Evolutionary conservation across 1,140 invertebrate genomes (phyloP).

Genomic region (Monochamus saltuarius): DNA sequence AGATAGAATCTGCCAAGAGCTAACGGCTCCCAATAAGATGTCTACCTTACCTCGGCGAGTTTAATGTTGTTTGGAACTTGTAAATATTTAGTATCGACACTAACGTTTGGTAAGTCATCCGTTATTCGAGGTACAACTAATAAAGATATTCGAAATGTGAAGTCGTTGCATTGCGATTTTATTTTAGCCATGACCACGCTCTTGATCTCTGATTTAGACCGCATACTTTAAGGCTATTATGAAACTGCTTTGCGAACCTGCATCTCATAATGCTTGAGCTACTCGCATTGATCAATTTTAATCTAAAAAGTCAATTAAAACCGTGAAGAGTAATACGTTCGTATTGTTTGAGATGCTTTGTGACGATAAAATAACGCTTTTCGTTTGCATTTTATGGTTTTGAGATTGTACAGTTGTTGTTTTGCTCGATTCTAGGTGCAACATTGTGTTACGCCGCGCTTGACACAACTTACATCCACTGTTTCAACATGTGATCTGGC

Average conservation of each 20-base stretch:
- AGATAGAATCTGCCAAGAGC: conserved; percentile 1
- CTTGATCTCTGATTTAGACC: background rate
- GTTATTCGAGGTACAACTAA: conserved; percentile 12
- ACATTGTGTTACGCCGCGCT: background rate
- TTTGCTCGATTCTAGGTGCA: background rate
- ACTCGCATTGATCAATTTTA: background rate
- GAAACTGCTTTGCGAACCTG: conserved; percentile 20
- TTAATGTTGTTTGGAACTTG: conserved; percentile 1
- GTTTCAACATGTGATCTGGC: background rate
- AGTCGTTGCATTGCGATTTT: conserved; percentile 6
- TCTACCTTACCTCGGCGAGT: conserved; percentile 11
- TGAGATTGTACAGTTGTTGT: background rate
- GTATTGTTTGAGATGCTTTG: background rate
- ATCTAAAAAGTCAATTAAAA: background rate
- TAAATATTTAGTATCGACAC: background rate
- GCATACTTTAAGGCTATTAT: background rate
- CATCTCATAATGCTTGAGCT: conserved; percentile 7
- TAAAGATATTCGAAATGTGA: background rate
- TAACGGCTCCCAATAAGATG: conserved; percentile 8
- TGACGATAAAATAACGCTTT: conserved; percentile 1
- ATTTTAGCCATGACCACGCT: background rate
- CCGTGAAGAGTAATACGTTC: conserved; percentile 10
- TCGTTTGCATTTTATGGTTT: background rate
- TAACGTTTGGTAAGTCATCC: conserved; percentile 5
- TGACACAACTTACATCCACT: conserved; percentile 1